phyloP scores from a whole-genome alignment of 1,140 invertebrate genomes.

The Nymphalis io region DNA sequence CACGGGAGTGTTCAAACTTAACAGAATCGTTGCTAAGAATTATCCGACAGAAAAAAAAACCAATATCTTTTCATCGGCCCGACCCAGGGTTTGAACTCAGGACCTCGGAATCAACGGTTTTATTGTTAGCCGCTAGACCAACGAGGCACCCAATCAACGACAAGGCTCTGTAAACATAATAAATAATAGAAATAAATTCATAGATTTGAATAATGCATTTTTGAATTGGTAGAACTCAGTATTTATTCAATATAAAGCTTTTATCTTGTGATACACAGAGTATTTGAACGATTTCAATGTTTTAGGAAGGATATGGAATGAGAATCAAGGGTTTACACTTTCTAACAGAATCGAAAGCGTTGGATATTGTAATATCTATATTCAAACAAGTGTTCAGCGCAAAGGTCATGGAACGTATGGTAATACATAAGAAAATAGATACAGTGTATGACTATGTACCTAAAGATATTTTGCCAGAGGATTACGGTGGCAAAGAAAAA shows the following conservation, averaged over 20 bases:
- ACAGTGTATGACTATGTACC: slow-evolving; percentile 39
- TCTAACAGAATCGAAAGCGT: slow-evolving; percentile 39
- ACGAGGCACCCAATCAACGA: no score
- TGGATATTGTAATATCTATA: slow-evolving; percentile 41
- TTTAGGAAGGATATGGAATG: slow-evolving; percentile 50
- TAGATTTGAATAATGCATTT: no score
- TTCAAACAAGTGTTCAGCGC: slow-evolving; percentile 42
- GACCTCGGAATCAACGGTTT: no score
- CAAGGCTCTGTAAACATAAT: neutral
- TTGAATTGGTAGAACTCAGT: no score
- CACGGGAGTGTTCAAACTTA: no score
- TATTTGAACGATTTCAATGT: no score
- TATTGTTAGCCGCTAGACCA: neutral
- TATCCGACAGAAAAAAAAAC: no score
- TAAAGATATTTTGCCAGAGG: slow-evolving; percentile 43
- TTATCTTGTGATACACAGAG: no score
- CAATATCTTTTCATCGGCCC: no score
- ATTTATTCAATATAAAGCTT: no score
- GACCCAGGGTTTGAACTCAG: no score
- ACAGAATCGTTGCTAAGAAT: no score
- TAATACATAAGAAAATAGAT: slow-evolving; percentile 38
- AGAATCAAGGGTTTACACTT: slow-evolving; percentile 45
- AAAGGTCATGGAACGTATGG: slow-evolving; percentile 42
- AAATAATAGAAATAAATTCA: neutral
- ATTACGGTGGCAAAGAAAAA: slow-evolving; percentile 49